Evolutionary conservation across 2,797 vertebrate species (phyloP).

Genomic region (Taenioides sp.): DNA sequence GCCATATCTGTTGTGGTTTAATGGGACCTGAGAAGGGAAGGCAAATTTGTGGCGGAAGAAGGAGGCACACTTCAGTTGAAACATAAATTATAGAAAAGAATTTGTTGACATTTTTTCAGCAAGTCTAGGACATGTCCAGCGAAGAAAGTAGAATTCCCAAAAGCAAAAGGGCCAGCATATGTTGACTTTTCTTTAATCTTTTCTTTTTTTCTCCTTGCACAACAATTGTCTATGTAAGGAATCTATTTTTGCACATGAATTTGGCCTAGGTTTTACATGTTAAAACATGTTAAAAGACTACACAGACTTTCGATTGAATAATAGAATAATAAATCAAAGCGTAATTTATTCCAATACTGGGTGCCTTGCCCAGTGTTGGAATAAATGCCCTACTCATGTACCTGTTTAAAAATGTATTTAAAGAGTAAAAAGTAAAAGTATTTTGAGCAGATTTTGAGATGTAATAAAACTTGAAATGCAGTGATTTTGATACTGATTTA

Average conservation of each 20-base stretch:
- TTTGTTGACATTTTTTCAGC: background rate
- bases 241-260: background rate
- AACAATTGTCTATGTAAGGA: background rate
- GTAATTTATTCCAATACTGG: too few relatives aligned
- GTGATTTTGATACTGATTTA: too few relatives aligned
- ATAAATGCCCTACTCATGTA: too few relatives aligned
- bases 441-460: too few relatives aligned
- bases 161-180: background rate
- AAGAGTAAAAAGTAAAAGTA: too few relatives aligned
- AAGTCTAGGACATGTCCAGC: background rate
- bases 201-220: background rate
- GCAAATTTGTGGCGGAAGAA: conserved; percentile 1
- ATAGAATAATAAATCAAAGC: too few relatives aligned
- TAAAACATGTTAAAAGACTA: background rate
- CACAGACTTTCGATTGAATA: background rate
- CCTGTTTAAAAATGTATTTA: too few relatives aligned
- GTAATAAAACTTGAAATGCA: too few relatives aligned
- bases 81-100: background rate
- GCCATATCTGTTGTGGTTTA: conserved; percentile 32
- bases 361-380: background rate
- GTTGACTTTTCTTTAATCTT: background rate
- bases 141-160: background rate
- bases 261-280: background rate
- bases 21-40: conserved; percentile 21
- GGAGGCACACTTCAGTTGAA: background rate